phyloP scores from a whole-genome alignment of 2,888 invertebrate species.

The Allolobophora icterica region DNA sequence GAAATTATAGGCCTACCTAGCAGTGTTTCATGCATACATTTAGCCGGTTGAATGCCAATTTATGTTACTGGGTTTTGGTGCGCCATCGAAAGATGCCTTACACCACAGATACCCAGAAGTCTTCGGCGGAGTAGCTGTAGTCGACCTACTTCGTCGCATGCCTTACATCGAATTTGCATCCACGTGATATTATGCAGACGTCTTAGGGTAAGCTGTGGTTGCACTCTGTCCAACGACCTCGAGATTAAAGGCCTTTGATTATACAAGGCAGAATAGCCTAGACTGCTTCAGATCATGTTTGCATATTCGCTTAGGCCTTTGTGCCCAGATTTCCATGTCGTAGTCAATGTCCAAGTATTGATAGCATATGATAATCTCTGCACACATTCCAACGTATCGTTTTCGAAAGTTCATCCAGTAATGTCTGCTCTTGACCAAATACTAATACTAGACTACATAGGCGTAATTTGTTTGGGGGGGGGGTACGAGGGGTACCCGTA shows the following conservation, averaged over 20 bases:
- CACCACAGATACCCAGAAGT: neutral
- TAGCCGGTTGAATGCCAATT: neutral
- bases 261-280: neutral
- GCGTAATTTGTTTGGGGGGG: too few relatives aligned
- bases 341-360: neutral
- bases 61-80: neutral
- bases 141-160: neutral
- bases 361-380: neutral
- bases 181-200: neutral
- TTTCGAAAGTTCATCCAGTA: neutral
- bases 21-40: too few relatives aligned
- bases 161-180: neutral
- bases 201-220: neutral
- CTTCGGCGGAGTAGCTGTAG: too few relatives aligned
- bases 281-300: slow-evolving; percentile 11
- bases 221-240: neutral
- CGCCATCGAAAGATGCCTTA: neutral
- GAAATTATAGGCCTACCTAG: neutral
- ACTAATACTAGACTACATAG: neutral
- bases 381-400: neutral
- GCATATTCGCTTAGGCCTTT: neutral
- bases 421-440: neutral
- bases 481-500: too few relatives aligned
- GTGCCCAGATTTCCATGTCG: neutral
- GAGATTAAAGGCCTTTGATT: neutral